phyloP scores from a whole-genome alignment of 2,797 vertebrate genomes.

The Poecilia wingei region DNA sequence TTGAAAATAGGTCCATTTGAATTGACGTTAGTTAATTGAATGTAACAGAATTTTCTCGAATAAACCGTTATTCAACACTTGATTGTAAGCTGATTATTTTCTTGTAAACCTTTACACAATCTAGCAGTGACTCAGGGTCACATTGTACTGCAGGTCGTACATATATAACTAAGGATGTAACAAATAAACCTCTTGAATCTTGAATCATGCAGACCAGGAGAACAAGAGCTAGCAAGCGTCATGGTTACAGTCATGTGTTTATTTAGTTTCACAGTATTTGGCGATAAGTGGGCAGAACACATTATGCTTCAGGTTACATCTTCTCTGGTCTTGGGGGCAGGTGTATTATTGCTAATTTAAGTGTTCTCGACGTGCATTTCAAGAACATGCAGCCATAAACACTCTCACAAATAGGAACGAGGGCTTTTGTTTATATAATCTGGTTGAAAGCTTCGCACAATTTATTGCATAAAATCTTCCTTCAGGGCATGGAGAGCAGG shows the following conservation, averaged over 20 bases:
- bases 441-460: constrained; percentile 48
- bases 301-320: background rate
- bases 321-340: background rate
- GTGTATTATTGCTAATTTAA: background rate
- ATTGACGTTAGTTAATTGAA: too few species aligned
- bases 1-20: too few species aligned
- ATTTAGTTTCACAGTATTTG: background rate
- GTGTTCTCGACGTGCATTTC: background rate
- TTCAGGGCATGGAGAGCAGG: constrained; percentile 41
- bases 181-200: background rate
- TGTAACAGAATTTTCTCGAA: too few species aligned
- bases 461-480: constrained; percentile 40
- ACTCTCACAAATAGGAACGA: background rate
- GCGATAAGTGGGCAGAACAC: background rate
- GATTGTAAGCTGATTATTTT: too few species aligned
- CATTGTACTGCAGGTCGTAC: background rate
- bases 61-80: too few species aligned
- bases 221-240: background rate
- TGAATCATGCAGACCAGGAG: background rate
- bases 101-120: too few species aligned
- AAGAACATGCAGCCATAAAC: background rate
- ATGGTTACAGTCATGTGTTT: background rate
- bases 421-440: constrained; percentile 30
- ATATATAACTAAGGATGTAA: background rate
- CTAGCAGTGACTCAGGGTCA: background rate